phyloP scores from a whole-genome alignment of 2,888 invertebrate species.

The Alloscopus bannaensis region DNA sequence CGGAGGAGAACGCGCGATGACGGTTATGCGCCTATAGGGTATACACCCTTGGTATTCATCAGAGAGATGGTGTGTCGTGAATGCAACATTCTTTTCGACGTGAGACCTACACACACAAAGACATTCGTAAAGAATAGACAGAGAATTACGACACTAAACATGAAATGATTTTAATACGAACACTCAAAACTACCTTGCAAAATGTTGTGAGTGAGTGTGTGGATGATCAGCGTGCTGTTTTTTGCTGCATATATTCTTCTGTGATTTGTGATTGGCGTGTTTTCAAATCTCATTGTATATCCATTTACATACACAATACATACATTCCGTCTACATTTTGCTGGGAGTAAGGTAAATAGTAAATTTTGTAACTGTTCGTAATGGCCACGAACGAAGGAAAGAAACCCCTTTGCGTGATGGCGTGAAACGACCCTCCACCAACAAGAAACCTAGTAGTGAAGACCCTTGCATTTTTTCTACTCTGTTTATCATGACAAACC shows the following conservation, averaged over 20 bases:
- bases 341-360: no score
- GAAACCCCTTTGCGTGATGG: background rate
- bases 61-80: background rate
- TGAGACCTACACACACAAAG: conserved; percentile 1
- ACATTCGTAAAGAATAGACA: background rate
- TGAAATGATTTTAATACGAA: conserved; percentile 1
- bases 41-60: conserved; percentile 44
- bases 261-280: no score
- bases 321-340: background rate
- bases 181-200: background rate
- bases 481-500: conserved; percentile 2
- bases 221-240: no score
- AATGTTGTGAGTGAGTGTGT: background rate
- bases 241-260: no score
- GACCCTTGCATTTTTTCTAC: conserved; percentile 10
- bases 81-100: background rate
- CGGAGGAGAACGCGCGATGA: conserved; percentile 14
- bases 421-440: background rate
- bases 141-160: conserved; percentile 22
- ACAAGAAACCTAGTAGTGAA: no score
- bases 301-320: no score
- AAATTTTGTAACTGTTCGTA: no score
- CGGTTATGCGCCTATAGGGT: background rate
- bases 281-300: no score
- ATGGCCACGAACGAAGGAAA: no score